phyloP scores from a whole-genome alignment of 2,888 invertebrate genomes.

The Margaritifera margaritifera region DNA sequence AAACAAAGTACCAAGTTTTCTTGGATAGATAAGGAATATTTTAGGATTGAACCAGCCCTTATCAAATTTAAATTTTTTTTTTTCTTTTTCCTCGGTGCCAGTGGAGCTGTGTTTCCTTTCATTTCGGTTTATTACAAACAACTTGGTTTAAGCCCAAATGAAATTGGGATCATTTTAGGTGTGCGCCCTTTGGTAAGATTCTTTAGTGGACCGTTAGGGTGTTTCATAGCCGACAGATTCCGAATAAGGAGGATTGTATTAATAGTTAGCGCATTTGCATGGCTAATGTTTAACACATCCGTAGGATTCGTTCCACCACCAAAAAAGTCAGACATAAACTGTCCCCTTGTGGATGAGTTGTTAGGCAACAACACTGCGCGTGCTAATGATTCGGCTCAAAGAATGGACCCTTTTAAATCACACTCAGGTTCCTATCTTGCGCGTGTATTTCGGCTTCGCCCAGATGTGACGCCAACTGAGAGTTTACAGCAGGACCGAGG shows the following conservation, averaged over 20 bases:
- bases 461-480: neutral
- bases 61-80: slow-evolving; percentile 43
- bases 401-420: neutral
- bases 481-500: slow-evolving; percentile 15
- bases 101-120: slow-evolving; percentile 43
- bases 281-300: slow-evolving; percentile 36
- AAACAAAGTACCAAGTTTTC: too few relatives aligned
- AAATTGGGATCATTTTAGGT: slow-evolving; percentile 45
- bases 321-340: slow-evolving; percentile 20
- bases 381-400: too few relatives aligned
- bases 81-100: slow-evolving; percentile 43
- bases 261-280: slow-evolving; percentile 36
- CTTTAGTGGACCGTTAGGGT: slow-evolving; percentile 42
- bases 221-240: slow-evolving; percentile 40
- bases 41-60: slow-evolving; percentile 25
- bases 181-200: slow-evolving; percentile 43
- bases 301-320: slow-evolving; percentile 44
- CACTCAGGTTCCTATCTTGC: neutral
- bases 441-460: slow-evolving; percentile 7
- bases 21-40: neutral
- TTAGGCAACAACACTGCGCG: neutral
- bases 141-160: slow-evolving; percentile 44
- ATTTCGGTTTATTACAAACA: slow-evolving; percentile 46
- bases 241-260: slow-evolving; percentile 37
- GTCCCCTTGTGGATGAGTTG: slow-evolving; percentile 24